These are phyloP conservation scores for Thelaira solivaga DNA, from an alignment of 2,888 invertebrate species.

Conservation along the genomic window DNA sequence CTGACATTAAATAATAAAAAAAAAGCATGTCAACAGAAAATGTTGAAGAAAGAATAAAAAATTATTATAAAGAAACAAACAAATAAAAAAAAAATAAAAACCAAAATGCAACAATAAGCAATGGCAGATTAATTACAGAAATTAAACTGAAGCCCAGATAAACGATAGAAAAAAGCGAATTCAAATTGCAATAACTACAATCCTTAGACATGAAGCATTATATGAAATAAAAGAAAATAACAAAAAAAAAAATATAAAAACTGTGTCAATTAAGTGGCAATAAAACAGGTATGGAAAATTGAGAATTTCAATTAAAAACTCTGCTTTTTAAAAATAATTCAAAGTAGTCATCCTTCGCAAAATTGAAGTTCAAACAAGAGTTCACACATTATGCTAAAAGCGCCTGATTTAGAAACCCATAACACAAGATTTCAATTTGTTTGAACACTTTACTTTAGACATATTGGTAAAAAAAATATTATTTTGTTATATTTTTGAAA, in stretches of 20 bases:
- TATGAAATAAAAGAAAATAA: background rate
- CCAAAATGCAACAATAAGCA: slow-evolving; percentile 48
- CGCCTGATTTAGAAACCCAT: no score
- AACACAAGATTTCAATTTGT: no score
- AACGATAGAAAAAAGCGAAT: slow-evolving; percentile 26
- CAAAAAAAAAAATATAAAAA: slow-evolving; percentile 24
- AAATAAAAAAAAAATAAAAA: background rate
- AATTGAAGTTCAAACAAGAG: no score
- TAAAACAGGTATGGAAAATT: slow-evolving; percentile 13
- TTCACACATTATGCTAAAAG: no score
- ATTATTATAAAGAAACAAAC: background rate
- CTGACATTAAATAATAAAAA: slow-evolving; percentile 25
- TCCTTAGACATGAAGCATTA: no score
- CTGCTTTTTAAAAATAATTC: no score
- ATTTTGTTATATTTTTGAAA: no score
- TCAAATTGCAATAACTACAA: slow-evolving; percentile 48
- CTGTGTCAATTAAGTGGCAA: slow-evolving; percentile 49
- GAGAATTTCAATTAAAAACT: no score
- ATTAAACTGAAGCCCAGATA: slow-evolving; percentile 40
- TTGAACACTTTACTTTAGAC: no score
- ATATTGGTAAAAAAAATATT: no score
- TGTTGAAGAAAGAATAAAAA: slow-evolving; percentile 16
- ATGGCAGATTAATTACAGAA: slow-evolving; percentile 59
- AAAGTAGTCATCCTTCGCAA: no score
- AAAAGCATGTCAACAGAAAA: slow-evolving; percentile 48